Base-by-base conservation (phyloP, 2,797 vertebrate genomes). In the Peromyscus nudipes region DNA sequence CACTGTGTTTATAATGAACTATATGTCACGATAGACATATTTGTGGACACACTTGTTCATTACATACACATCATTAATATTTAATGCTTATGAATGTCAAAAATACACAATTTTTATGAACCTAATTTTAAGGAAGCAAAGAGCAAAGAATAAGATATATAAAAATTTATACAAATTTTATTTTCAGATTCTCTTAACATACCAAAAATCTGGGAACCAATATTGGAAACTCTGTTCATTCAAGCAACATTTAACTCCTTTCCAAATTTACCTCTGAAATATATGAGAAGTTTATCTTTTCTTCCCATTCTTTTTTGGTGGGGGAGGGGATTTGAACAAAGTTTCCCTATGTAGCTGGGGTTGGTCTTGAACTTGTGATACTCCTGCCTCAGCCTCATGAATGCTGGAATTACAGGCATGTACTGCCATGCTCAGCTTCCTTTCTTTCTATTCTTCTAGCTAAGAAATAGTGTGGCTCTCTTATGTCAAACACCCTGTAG, bases 21-120 rank as follows among this genome's bases (percentile, higher is more conserved):
- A 43, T 4, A 23, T 69, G 67, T 40, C 9, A 19, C 80, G 12
- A 64, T 64, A 89, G 37, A 34, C 1, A 46, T 25, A 81, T 40
- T 82, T 67, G 25, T 81, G 4, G 8, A 49, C 73, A 55, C 34
- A 82, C 25, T 34, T 91, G 6, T 71, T 88, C 52, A 85, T 25
- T 73, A 73, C 21, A 43, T 43, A 75, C 11, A 75, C 23, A 40
- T 43, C 69, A 81, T 89, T 77, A 87, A 31, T 60, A 96, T 43
- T 91, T 92, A 69, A 90, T 13, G 3, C 76, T 94, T 6, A 96
- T 4, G 40, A 52, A 86, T 94, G 64, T 95, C n/a, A 83, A 94
- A 29, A 80, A 37, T 52, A 17, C 16, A 69, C 34, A 52, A 34
- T 62, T 86, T 96, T 83, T 17, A 10, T 46, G 57, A 69, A 79